phyloP scores from a whole-genome alignment of 2,113 vertebrate genomes.

The Cyprinodon variegatus region DNA sequence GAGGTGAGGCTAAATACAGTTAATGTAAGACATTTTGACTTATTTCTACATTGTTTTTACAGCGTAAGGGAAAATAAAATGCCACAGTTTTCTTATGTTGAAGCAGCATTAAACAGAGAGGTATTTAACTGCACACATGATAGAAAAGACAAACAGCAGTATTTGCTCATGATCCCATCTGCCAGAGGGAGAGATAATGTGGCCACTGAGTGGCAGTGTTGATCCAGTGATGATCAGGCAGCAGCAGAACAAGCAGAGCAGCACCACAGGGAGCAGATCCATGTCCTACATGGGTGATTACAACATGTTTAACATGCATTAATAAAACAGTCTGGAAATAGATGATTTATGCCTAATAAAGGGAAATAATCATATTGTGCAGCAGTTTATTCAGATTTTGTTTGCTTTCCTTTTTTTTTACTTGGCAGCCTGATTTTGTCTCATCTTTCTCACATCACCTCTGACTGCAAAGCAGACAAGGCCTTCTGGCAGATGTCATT shows the following conservation, averaged over 20 bases:
- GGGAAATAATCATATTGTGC: background rate
- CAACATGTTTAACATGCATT: constrained; percentile 55
- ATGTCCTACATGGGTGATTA: constrained; percentile 51
- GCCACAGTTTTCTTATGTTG: background rate
- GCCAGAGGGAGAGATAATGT: constrained; percentile 18
- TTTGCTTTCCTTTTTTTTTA: constrained; percentile 13
- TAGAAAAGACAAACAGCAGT: background rate
- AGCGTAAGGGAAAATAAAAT: background rate
- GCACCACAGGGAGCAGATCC: constrained; percentile 23
- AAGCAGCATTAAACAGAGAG: background rate
- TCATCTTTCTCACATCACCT: constrained; percentile 58
- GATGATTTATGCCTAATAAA: background rate
- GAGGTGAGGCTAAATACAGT: too few species aligned
- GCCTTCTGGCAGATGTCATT: constrained; percentile 62
- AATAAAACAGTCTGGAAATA: background rate
- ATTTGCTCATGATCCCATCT: background rate
- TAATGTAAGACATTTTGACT: too few species aligned
- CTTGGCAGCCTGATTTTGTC: constrained; percentile 61
- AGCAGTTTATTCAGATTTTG: background rate
- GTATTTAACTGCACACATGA: background rate
- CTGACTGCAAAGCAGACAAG: constrained; percentile 60
- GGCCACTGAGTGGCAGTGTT: constrained; percentile 77
- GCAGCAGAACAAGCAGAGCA: background rate
- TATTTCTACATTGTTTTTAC: too few species aligned
- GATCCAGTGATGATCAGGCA: constrained; percentile 52